A percentile compares a stretch with the other conserved stretches of the same genome.
Conservation (phyloP, 2,888 invertebrate species). For the Galerucella nymphaeae region DNA sequence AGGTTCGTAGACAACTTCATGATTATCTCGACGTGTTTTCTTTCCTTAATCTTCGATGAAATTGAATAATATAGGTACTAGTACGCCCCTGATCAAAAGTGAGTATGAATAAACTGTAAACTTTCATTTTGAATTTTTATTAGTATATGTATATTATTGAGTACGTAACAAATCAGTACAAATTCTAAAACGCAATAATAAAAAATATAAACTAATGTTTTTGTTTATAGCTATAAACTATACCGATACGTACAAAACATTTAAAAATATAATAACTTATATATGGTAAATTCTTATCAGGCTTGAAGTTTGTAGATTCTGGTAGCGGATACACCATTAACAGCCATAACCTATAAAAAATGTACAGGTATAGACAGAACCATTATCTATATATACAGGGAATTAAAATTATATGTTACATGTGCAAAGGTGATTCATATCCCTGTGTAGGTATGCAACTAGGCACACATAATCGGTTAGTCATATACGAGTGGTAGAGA, state of each 20-base stretch:
- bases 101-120: neutral
- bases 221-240: neutral
- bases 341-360: constrained; percentile 54
- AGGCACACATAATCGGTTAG: too few species aligned
- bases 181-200: constrained; percentile 7
- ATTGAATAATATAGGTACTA: too few species aligned
- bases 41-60: too few species aligned
- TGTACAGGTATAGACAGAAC: too few species aligned
- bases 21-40: too few species aligned
- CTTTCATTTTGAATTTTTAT: neutral
- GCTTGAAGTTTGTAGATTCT: constrained; percentile 57
- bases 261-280: constrained; percentile 32
- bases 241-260: constrained; percentile 17
- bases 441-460: too few species aligned
- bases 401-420: too few species aligned
- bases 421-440: too few species aligned
- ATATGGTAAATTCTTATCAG: constrained; percentile 38
- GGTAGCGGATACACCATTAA: constrained; percentile 54
- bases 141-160: neutral
- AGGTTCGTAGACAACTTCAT: too few species aligned
- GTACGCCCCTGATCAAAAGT: neutral
- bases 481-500: too few species aligned
- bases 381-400: too few species aligned
- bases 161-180: constrained; percentile 13
- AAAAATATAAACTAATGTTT: constrained; percentile 19